Evolutionary conservation across 2,888 invertebrate genomes (phyloP), one percentile per base, ranked within the genome.

Genomic region (Synergus itoensis): DNA sequence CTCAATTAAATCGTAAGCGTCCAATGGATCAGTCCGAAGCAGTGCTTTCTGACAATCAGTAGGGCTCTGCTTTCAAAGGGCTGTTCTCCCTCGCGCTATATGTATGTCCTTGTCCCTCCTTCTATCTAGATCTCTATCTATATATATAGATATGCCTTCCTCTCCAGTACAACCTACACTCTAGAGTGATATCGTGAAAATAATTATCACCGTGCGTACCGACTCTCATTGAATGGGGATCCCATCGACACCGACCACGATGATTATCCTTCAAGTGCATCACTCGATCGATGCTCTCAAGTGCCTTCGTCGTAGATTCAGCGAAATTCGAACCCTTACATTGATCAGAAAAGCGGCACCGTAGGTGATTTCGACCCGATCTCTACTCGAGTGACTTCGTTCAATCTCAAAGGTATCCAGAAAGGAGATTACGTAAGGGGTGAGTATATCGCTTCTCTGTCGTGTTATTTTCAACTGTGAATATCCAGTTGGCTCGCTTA

Each of bases 211-310:
- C 48, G 48, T 48, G 28, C 69, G 69, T 69, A 69, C 69, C 21
- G 45, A 48, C 45, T 69, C 45, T 69, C 69, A 48, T 48, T 69
- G 45, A 69, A 69, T 69, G 45, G 69, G 45, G 11, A 67, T 67
- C 67, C 16, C 67, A 62, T 62, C 28, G 65, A 45, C 69, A 48
- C 28, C 69, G 48, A 48, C 69, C 69, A 48, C 28, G 45, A 69
- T 69, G 69, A 69, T 69, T 48, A 48, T 69, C 69, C 69, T 69
- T 48, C 69, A 69, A 69, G 69, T 69, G 28, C 69, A 48, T 48
- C 69, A 69, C 48, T 45, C 48, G 69, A 69, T 69, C 45, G 69
- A 48, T 69, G 28, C 41, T 65, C 40, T 69, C 69, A 14, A 69
- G 69, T 48, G 48, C 45, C 45, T 69, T 48, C 69, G 28, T 28